Conservation (phyloP, 1,140 invertebrate species). For the Amphibalanus amphitrite region DNA sequence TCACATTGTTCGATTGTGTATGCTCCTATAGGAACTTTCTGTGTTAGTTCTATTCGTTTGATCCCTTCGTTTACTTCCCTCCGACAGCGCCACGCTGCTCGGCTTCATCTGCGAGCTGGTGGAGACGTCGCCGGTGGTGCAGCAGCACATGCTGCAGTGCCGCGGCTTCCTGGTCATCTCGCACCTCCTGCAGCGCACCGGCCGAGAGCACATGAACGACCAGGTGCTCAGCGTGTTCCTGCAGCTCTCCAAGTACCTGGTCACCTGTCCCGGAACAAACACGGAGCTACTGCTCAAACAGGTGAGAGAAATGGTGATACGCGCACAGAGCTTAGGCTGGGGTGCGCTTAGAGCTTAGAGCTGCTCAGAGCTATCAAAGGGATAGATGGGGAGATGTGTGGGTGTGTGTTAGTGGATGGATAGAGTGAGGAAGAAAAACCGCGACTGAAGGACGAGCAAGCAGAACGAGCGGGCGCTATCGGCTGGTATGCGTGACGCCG, state of each 20-base stretch:
- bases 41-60: background rate
- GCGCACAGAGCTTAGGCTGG: no score
- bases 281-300: constrained; percentile 89
- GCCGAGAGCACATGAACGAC: constrained; percentile 74
- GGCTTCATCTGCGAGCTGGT: constrained; percentile 94
- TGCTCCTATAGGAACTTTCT: background rate
- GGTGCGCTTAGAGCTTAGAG: no score
- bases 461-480: no score
- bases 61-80: constrained; percentile 6
- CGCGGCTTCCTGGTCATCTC: constrained; percentile 95
- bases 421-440: no score
- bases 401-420: no score
- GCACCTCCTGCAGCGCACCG: constrained; percentile 75
- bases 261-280: constrained; percentile 79
- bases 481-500: no score
- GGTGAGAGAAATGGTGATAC: no score
- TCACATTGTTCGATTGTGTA: background rate
- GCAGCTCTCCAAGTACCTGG: constrained; percentile 87
- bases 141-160: constrained; percentile 97
- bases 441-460: no score
- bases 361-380: no score
- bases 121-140: constrained; percentile 87
- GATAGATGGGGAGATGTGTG: no score
- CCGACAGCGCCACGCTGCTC: constrained; percentile 77
- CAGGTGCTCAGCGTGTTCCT: constrained; percentile 85